A percentile compares a stretch with the other conserved stretches of the same genome.
Conservation (phyloP, 2,113 vertebrate species). For the Sorex fumeus region DNA sequence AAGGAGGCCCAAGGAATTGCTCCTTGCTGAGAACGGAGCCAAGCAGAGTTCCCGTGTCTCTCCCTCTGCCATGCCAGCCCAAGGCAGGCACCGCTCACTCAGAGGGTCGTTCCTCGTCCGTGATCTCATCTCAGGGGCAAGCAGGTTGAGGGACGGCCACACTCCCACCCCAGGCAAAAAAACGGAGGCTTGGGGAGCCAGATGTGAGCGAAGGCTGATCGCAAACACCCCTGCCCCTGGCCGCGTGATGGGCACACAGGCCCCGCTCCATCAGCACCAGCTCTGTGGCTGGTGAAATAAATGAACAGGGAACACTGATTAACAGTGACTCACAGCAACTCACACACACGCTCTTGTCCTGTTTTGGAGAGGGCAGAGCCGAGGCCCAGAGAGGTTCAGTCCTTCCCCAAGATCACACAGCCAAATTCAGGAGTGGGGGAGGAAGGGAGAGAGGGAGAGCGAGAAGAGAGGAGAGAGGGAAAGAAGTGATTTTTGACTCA, state of each 20-base stretch:
- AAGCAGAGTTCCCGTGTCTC: too few species aligned
- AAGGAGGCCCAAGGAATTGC: too few species aligned
- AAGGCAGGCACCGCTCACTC: too few species aligned
- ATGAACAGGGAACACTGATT: not conserved
- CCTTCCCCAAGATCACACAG: not conserved
- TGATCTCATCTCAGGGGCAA: not conserved
- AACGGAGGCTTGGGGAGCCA: not conserved
- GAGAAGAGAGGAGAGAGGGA: accelerated
- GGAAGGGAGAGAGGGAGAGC: not conserved
- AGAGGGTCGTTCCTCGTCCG: not conserved
- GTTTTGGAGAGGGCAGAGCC: not conserved
- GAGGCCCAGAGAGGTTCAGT: constrained; percentile 17
- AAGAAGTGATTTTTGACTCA: too few species aligned
- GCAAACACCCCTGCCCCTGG: not conserved
- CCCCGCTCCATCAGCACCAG: not conserved
- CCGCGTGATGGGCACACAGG: not conserved
- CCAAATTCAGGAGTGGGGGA: not conserved
- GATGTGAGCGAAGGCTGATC: not conserved
- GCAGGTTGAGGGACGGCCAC: too few species aligned
- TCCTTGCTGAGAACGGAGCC: too few species aligned
- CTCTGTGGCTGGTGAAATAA: constrained; percentile 8
- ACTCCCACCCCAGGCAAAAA: not conserved
- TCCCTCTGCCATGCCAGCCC: too few species aligned
- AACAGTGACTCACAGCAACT: too few species aligned
- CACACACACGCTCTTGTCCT: not conserved